Percentiles rank a stretch among this genome's conserved stretches.
Evolutionary conservation across 2,797 vertebrate species (phyloP).

Genomic region (Smutsia temminckii): DNA sequence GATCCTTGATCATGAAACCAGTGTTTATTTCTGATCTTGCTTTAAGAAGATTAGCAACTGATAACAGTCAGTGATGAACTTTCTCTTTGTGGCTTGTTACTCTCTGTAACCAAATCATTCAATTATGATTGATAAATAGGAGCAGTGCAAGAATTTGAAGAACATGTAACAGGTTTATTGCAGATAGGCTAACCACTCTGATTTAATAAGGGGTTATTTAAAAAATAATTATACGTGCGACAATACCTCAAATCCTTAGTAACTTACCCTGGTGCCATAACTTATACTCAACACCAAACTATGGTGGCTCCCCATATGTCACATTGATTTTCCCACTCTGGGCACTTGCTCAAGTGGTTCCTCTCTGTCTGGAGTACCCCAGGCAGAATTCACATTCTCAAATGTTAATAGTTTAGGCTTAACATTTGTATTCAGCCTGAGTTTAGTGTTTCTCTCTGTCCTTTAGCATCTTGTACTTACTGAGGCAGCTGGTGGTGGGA

Average conservation of each 20-base stretch:
- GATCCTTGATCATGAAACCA: neutral
- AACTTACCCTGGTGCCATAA: neutral
- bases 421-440: neutral
- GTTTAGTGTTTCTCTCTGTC: neutral
- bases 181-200: neutral
- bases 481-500: too few relatives aligned
- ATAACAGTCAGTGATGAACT: neutral
- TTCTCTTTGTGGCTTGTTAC: neutral
- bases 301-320: fast-evolving
- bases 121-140: neutral
- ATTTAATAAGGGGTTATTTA: neutral
- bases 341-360: neutral
- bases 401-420: neutral
- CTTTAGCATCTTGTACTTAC: neutral
- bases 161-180: neutral
- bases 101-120: neutral
- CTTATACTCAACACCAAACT: neutral
- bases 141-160: neutral
- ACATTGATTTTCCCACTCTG: neutral
- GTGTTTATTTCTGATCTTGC: neutral
- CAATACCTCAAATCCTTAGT: neutral
- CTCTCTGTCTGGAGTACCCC: neutral
- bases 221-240: neutral
- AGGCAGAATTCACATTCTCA: neutral
- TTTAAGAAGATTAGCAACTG: neutral